Conservation (phyloP, 2,113 vertebrate species). For the Nymphicus hollandicus region DNA sequence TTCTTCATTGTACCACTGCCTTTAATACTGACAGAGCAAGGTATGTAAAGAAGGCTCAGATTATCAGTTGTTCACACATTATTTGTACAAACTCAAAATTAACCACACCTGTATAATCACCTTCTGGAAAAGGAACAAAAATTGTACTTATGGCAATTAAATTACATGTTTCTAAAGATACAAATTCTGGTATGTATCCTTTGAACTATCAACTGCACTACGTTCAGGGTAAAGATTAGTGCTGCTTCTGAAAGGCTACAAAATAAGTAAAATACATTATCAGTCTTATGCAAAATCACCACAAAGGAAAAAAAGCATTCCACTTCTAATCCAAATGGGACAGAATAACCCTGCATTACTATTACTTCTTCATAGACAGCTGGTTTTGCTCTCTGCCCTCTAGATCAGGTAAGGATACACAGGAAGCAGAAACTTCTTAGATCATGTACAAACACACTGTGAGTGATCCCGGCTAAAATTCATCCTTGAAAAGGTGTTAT, state of each 20-base stretch:
- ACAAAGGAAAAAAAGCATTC: neutral
- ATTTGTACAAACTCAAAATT: neutral
- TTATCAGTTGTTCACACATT: neutral
- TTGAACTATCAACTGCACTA: neutral
- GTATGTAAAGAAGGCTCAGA: neutral
- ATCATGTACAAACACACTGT: neutral
- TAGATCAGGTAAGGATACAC: neutral
- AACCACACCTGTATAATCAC: fast-evolving
- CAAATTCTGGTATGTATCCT: neutral
- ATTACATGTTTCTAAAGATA: neutral
- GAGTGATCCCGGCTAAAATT: neutral
- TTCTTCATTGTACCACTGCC: neutral
- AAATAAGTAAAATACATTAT: neutral
- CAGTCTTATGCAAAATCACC: neutral
- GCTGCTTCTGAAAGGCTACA: neutral
- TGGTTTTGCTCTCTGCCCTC: neutral
- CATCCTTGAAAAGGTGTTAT: neutral
- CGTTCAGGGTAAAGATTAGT: neutral
- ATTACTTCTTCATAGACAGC: neutral
- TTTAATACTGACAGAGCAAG: neutral
- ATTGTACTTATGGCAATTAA: neutral
- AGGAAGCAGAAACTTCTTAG: neutral
- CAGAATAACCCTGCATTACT: neutral
- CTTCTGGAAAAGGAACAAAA: neutral
- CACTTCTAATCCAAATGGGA: neutral